Conservation (phyloP, 2,113 vertebrate species). For the Candoia aspera region DNA sequence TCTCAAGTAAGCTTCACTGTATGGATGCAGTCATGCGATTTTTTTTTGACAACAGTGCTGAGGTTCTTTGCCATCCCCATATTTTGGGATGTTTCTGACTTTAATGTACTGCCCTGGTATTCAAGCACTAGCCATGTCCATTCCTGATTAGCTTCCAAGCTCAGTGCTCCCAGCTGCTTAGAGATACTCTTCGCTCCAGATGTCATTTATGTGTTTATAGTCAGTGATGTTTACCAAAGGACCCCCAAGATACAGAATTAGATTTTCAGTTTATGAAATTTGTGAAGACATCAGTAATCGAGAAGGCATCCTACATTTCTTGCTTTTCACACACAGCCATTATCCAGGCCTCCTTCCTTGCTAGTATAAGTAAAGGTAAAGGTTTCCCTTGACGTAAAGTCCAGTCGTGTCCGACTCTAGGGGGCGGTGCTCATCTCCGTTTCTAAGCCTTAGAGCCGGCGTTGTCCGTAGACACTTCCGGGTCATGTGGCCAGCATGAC, state of each 20-base stretch:
- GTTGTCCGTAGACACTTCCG: too few relatives aligned
- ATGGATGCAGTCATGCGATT: not conserved
- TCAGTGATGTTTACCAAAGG: not conserved
- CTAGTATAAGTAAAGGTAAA: not conserved
- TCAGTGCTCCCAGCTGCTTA: not conserved
- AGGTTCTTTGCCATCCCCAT: not conserved
- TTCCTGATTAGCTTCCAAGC: not conserved
- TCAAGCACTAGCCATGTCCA: not conserved
- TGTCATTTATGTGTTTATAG: not conserved
- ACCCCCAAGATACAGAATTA: not conserved
- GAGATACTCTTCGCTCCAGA: not conserved
- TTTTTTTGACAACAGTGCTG: not conserved
- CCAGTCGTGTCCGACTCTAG: too few relatives aligned
- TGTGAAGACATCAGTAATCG: not conserved
- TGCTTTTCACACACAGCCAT: not conserved
- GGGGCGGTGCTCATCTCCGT: too few relatives aligned
- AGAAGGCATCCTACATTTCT: not conserved
- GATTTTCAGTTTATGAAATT: not conserved
- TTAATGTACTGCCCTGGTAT: not conserved
- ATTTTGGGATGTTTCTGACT: not conserved
- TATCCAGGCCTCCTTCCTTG: not conserved
- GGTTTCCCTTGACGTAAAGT: too few relatives aligned
- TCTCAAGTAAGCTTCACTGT: not conserved
- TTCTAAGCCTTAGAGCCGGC: too few relatives aligned
- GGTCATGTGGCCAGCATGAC: too few relatives aligned